Evolutionary conservation across 2,888 invertebrate species (phyloP), one percentile per base, ranked within the genome.

Genomic region (Oscheius sp.): DNA sequence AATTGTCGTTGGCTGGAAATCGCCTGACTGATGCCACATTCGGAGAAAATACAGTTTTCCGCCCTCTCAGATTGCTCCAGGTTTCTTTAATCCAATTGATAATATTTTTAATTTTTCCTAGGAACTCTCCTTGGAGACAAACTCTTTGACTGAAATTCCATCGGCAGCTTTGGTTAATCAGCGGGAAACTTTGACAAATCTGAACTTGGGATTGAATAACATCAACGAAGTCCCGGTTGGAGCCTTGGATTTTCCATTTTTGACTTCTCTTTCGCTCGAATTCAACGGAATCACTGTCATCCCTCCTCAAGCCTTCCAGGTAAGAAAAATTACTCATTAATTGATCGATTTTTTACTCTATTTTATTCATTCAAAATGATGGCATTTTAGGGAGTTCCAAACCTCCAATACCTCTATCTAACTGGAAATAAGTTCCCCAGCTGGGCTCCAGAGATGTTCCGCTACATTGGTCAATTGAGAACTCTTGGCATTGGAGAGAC

Each of bases 401-500:
- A 78, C 65, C 76, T 86, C 29, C 81, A 84, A 53, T 86, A 84
- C 71, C 74, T 86, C n/a, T 86, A 86, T 74, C 61, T 86, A 71
- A 86, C 85, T 17, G 86, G 85, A 29, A 86, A 86, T 74, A 85
- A 82, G 66, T 86, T 86, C 74, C 84, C 82, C 3, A 75, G 78
- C 1, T 85, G 85, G 86, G 76, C 81, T 48, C 75, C 82, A 8
- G 83, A 85, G 65, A 86, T 86, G 85, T 87, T 86, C 80, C 76
- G 82, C 23, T 84, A 81, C 73, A 77, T 86, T 53, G 73, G 75
- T 29, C 80, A 84, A 65, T 69, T 86, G 69, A 75, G 82, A 66
- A 83, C 85, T 17, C 78, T 86, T 20, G 85, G 86, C 27, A 86
- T 86, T 42, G 86, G 86, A 66, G 85, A 87, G 65, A 86, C 85